phyloP scores from a whole-genome alignment of 2,113 vertebrate genomes.

The Forbesichthys papilliferus region DNA sequence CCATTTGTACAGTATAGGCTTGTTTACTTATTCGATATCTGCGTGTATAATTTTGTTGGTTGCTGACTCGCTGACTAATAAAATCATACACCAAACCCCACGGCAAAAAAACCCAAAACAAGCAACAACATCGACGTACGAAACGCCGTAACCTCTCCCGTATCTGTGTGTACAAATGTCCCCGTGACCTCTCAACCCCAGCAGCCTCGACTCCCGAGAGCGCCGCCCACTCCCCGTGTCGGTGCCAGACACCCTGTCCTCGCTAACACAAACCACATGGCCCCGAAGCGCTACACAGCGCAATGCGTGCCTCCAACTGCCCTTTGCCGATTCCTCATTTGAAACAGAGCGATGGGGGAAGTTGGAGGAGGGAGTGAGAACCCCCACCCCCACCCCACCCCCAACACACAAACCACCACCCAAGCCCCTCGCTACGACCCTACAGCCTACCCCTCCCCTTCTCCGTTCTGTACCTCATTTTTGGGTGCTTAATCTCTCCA shows the following conservation, averaged over 20 bases:
- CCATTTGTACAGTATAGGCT: too few species aligned
- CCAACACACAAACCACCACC: constrained; percentile 64
- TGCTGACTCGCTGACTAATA: background rate
- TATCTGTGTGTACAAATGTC: constrained; percentile 72
- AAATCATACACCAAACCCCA: constrained; percentile 22
- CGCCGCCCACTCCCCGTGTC: constrained; percentile 70
- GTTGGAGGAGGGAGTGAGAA: constrained; percentile 35
- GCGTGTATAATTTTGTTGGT: too few species aligned
- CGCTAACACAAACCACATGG: constrained; percentile 81
- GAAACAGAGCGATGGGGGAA: constrained; percentile 54
- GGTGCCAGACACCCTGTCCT: constrained; percentile 80
- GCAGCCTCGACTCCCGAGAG: constrained; percentile 60
- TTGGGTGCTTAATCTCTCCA: constrained; percentile 72
- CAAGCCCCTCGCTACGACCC: constrained; percentile 67
- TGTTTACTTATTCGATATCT: too few species aligned
- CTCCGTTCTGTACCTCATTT: constrained; percentile 68
- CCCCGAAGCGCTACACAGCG: constrained; percentile 65
- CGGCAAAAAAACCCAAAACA: too few species aligned
- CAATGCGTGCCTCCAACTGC: constrained; percentile 67
- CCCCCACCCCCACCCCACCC: constrained; percentile 40
- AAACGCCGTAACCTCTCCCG: constrained; percentile 49
- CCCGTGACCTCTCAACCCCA: constrained; percentile 71
- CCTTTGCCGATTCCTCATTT: constrained; percentile 67
- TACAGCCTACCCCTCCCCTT: constrained; percentile 32
- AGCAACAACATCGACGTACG: too few species aligned